Evolutionary conservation across 2,888 invertebrate species (phyloP), one percentile per base, ranked within the genome.

Genomic region (Chydorus sphaericus): DNA sequence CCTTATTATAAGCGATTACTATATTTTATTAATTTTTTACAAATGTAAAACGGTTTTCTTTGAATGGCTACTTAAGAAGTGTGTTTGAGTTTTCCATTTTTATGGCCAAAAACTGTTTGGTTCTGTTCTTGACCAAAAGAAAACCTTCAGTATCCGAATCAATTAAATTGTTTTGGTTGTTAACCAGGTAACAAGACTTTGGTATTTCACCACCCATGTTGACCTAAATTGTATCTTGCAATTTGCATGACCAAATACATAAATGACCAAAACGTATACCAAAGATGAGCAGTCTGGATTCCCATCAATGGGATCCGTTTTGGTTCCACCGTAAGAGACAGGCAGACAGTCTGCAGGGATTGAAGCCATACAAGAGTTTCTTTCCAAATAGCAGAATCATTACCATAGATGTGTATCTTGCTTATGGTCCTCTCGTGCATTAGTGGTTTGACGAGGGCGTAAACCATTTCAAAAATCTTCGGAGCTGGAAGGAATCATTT

Each of bases 331-430:
- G 65, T 81, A 87, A 65, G 82, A 77, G 50, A 71, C 75, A 0
- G 90, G 89, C 54, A 90, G 71, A 65, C 81, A 79, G 54, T 82
- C 79, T 1, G 74, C 70, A n/a, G 80, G 76, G 1, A 89, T 75
- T 33, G 76, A 69, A 14, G 75, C 71, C 54, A 83, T 71, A 83
- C 71, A 6, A 90, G 65, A 30, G 76, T 79, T n/a, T 81, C 70
- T 65, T 20, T 56, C 11, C 30, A 33, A 26, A 37, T n/a, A 8
- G 23, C 23, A 10, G 20, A 23, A 29, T 38, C 26, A 23, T 20
- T 37, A 18, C 29, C 33, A 5, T 28, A 52, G 14, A 72, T 68
- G 54, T 67, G 66, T n/a, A 72, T 68, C 60, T 72, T 72, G 55
- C 67, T 67, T 37, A 67, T 67, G 62, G 71, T 72, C 38, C 68